These are phyloP conservation scores for Polylopha cassiicola DNA, from an alignment of 2,888 invertebrate genomes.

Conservation along the genomic window DNA sequence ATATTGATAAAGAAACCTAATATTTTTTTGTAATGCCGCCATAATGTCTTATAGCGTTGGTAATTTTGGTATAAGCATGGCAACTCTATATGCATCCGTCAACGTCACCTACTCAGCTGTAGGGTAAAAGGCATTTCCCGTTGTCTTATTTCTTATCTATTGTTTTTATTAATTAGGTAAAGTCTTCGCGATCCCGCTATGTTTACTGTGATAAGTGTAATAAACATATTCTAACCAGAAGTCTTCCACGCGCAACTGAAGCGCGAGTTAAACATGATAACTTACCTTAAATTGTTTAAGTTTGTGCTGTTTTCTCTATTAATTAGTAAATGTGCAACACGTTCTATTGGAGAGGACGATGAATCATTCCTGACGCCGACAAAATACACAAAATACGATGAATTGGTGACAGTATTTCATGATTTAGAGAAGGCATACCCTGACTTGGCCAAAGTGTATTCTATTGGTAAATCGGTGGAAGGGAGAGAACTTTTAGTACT, in stretches of 20 bases:
- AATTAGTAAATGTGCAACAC: constrained; percentile 48
- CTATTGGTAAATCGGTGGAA: constrained; percentile 90
- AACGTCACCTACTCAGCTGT: too few relatives aligned
- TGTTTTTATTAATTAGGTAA: constrained; percentile 17
- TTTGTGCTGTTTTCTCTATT: constrained; percentile 53
- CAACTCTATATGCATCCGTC: too few relatives aligned
- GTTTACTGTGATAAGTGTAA: constrained; percentile 9
- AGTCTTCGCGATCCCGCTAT: constrained; percentile 6
- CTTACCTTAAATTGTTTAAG: constrained; percentile 43
- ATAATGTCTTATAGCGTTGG: too few relatives aligned
- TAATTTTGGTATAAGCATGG: too few relatives aligned
- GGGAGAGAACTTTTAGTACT: constrained; percentile 88
- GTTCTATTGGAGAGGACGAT: constrained; percentile 50
- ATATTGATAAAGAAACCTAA: too few relatives aligned
- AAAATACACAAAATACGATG: constrained; percentile 83
- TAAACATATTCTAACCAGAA: constrained; percentile 3
- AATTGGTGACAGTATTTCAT: constrained; percentile 80
- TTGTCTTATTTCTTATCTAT: constrained; percentile 14
- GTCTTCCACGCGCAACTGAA: constrained; percentile 2
- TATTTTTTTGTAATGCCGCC: too few relatives aligned
- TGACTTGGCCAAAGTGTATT: constrained; percentile 81
- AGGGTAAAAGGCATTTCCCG: not conserved
- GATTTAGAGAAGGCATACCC: constrained; percentile 81
- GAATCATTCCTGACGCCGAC: constrained; percentile 78
- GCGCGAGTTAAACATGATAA: constrained; percentile 40